Conservation (phyloP, 1,140 invertebrate genomes). For the Tribolium castaneum region DNA sequence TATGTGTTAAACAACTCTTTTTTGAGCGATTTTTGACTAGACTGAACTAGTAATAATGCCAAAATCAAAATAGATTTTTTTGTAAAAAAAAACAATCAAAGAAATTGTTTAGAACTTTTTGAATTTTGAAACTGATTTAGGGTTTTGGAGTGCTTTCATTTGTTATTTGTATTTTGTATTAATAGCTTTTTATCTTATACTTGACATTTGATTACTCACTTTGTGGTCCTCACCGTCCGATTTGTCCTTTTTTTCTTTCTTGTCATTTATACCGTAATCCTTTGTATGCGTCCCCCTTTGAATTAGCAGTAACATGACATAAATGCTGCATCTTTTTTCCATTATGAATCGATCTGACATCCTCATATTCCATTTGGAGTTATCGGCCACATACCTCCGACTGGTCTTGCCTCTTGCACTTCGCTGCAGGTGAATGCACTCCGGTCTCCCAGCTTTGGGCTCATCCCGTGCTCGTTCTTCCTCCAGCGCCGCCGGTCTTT, state of each 20-base stretch:
- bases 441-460: constrained; percentile 28
- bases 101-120: too few relatives aligned
- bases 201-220: too few relatives aligned
- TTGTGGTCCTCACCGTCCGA: background rate
- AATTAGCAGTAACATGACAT: background rate
- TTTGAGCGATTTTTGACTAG: too few relatives aligned
- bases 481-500: constrained; percentile 32
- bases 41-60: too few relatives aligned
- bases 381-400: constrained; percentile 40
- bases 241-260: background rate
- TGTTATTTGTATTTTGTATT: too few relatives aligned
- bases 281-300: background rate
- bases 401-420: constrained; percentile 43
- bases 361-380: constrained; percentile 25
- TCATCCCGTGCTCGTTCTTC: constrained; percentile 33
- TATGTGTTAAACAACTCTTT: too few relatives aligned
- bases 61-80: too few relatives aligned
- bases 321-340: background rate
- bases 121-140: too few relatives aligned
- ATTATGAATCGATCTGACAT: constrained; percentile 28
- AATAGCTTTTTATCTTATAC: too few relatives aligned
- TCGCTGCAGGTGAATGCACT: constrained; percentile 43
- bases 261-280: background rate
- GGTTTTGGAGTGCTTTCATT: too few relatives aligned
- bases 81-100: too few relatives aligned